Base-by-base conservation (phyloP, 1,140 invertebrate species). In the Lerema accius region DNA sequence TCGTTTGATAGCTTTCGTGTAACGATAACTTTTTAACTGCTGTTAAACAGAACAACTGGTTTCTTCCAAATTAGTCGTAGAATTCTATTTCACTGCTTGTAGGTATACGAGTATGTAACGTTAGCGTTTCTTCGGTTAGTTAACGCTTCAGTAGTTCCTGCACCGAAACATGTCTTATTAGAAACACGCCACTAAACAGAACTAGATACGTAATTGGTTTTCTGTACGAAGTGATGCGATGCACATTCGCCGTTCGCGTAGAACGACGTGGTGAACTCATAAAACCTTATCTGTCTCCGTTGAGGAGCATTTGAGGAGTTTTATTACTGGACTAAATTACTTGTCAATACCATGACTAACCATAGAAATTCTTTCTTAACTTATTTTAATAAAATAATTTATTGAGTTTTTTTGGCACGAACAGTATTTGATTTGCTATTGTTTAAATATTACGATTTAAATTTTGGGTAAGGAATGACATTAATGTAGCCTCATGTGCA, bases 221-320 rank as follows among this genome's bases (percentile, higher is more conserved):
- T 76, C 65, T 69, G 68, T 79, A 80, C 71, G 80, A 82, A 80
- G 66, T 75, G 75, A 80, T 82, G 76, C 78, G 79, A 73, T 79
- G 82, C 74, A 79, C 79, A 87, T 78, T 84, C 69, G 72, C 75
- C 80, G 76, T 78, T 80, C 82, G 65, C 67, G 73, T 73, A 75
- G 80, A 82, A 87, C 81, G 84, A 86, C 74, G 80, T 78, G 79
- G 81, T 79, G 82, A 79, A 79, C 84, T 86, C 86, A 86, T 90
- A 90, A 90, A 90, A 88, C 80, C 85, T 88, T 90, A 90, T 90
- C 86, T 88, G 80, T 81, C 73, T 84, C 77, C 82, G 79, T 77
- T 43, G 60, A 46, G 80, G 64, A 51, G 71, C 74, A 71, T 82
- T 85, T 40, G 51, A 48, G 14, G n/a, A 46, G 50, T 39, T 63